Percentiles rank a stretch among this genome's conserved stretches.
Conservation (phyloP, 1,140 invertebrate species). For the Drosophila neocordata region DNA sequence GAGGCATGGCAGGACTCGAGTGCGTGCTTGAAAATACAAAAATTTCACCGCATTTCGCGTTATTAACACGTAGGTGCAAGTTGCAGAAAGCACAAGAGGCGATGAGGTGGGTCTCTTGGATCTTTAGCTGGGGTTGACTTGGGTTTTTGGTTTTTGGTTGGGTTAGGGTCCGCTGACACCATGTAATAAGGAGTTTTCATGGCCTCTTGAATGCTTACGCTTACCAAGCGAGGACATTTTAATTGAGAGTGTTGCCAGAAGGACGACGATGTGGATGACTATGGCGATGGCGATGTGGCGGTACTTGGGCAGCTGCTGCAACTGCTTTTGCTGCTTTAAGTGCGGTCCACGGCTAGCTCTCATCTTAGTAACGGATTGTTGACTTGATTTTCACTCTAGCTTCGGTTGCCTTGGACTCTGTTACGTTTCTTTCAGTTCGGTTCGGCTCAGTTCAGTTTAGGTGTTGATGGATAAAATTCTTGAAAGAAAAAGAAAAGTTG, state of each 20-base stretch:
- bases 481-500: constrained; percentile 14
- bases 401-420: constrained; percentile 2
- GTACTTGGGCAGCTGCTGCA: constrained; percentile 17
- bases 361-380: constrained; percentile 20
- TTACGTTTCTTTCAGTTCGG: background rate
- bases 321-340: constrained; percentile 8
- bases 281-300: constrained; percentile 27
- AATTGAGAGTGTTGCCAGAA: constrained; percentile 79
- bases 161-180: constrained; percentile 56
- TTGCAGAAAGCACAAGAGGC: constrained; percentile 5
- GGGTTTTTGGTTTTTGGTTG: constrained; percentile 33
- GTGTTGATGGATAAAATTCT: constrained; percentile 16
- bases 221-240: constrained; percentile 80
- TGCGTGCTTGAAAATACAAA: constrained; percentile 75
- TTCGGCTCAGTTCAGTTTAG: background rate
- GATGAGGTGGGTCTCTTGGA: background rate
- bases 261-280: constrained; percentile 28
- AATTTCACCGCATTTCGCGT: constrained; percentile 76
- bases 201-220: constrained; percentile 80
- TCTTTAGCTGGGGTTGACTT: constrained; percentile 27
- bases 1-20: constrained; percentile 66
- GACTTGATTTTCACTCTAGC: constrained; percentile 13
- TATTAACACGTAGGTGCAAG: constrained; percentile 78
- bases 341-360: constrained; percentile 7
- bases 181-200: constrained; percentile 80